Evolutionary conservation across 2,113 vertebrate genomes (phyloP), one percentile per base, ranked within the genome.

Genomic region (Candoia aspera): DNA sequence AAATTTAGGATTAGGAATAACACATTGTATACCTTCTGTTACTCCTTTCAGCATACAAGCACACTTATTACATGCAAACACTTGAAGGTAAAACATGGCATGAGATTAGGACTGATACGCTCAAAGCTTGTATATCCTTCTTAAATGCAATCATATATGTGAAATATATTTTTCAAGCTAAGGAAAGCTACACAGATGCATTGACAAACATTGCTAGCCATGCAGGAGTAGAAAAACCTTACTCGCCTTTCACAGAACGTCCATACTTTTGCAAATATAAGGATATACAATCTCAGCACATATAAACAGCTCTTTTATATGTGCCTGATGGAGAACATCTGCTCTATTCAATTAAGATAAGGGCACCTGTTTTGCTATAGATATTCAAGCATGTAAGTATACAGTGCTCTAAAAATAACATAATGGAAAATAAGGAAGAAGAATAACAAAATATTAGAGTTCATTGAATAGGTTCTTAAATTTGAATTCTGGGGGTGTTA

Each of bases 251-350:
- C 53, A 84, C 91, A 92, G 13, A 90, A 92, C 17, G 88, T 91
- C 64, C 11, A 0, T 55, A 26, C 23, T 60, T 37, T 23, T 68
- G 9, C 0, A 0, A 17, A 0, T 0, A 8, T 33, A 57, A 60
- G 87, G 83, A 60, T 8, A 84, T 79, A 90, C 21, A 46, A 62
- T 46, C 4, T 42, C 57, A 64, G 6, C 29, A 0, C 23, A 68
- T 53, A 54, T 79, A 68, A 1, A 0, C 29, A 87, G 23, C 29
- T n/a, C 17, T 89, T 73, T 42, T 64, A 79, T 84, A 4, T 1
- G 55, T 86, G 62, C 84, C 68, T 0, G 0, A 49, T 0, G 0
- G 0, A 83, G 90, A 59, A 88, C 88, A 33, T 33, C 23, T 8
- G 0, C 24, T 84, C 87, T 79, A 90, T 84, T 62, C 87, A 84